A percentile compares a stretch with the other conserved stretches of the same genome.
Conservation (phyloP, 92 coral and sea anemone species). For the Porites divaricata region DNA sequence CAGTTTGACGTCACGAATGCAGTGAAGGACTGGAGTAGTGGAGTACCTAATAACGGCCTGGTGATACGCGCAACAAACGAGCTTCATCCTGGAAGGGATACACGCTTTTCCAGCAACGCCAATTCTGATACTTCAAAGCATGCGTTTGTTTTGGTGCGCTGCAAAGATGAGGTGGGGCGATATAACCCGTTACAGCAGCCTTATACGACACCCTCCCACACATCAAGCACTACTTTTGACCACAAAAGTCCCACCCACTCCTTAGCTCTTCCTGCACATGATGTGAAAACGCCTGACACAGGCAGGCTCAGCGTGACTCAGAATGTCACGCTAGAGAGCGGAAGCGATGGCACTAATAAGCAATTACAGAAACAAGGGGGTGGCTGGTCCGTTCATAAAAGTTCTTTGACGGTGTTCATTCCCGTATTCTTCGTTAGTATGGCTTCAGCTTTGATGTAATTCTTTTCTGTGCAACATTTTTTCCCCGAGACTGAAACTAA, state of each 20-base stretch:
- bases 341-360: not conserved
- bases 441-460: no score
- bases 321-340: not conserved
- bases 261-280: not conserved
- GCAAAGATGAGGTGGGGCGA: slow-evolving; percentile 3
- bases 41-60: slow-evolving; percentile 66
- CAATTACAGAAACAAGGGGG: no score
- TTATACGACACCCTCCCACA: no score
- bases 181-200: no score
- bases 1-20: slow-evolving; percentile 54
- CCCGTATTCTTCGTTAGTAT: no score
- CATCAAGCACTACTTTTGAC: not conserved
- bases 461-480: no score
- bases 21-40: slow-evolving; percentile 61
- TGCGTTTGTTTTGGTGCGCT: slow-evolving; percentile 59
- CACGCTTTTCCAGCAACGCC: slow-evolving; percentile 72
- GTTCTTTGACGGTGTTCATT: no score
- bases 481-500: no score
- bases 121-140: slow-evolving; percentile 42
- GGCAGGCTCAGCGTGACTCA: not conserved
- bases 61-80: slow-evolving; percentile 49
- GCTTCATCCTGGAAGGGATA: slow-evolving; percentile 49
- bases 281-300: not conserved
- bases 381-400: no score
- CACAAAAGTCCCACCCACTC: not conserved